Base-by-base conservation (phyloP, 1,140 invertebrate species). In the Ceratosolen fusciceps region DNA sequence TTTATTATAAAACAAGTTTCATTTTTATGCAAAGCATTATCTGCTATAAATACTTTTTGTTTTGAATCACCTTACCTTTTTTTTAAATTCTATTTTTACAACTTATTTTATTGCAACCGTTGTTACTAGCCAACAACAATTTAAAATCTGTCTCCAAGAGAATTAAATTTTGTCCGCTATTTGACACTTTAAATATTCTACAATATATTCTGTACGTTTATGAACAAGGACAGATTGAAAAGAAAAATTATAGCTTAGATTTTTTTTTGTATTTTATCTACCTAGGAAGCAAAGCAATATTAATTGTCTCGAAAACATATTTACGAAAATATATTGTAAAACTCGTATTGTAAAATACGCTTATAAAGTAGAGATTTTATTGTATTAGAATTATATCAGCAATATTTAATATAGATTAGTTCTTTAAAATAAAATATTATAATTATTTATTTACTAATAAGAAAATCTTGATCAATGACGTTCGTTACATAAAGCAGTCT, bases 61-160 rank as follows among this genome's bases (percentile, higher is more conserved):
- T 37, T n/a, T n/a, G 16, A 65, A 37, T 37, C 21, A 0, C 14
- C 34, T 65, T 21, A 31, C 7, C 19, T 37, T 65, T 21, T 8
- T 65, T 19, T 21, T n/a, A 65, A 37, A 65, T 37, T 65, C 60
- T 65, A 65, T 37, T 65, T 65, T 65, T 65, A 65, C 37, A 0
- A 31, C 60, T 7, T 31, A 37, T n/a, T n/a, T 65, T 65, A 37
- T 65, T 65, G n/a, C 16, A 37, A 37, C 31, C 60, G 26, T 0
- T 16, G 31, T 65, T 65, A 37, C 31, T 37, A 37, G 60, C 60
- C 60, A 65, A 65, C 37, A 10, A 65, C n/a, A 65, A 37, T 65
- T 37, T n/a, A 31, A 37, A 37, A 37, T 14, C 14, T 37, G 31
- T 65, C 16, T 37, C 60, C 31, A 65, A 37, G 31, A 0, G 31